Evolutionary conservation across 1,140 invertebrate species (phyloP), one percentile per base, ranked within the genome.

Genomic region (Eurosta solidaginis): DNA sequence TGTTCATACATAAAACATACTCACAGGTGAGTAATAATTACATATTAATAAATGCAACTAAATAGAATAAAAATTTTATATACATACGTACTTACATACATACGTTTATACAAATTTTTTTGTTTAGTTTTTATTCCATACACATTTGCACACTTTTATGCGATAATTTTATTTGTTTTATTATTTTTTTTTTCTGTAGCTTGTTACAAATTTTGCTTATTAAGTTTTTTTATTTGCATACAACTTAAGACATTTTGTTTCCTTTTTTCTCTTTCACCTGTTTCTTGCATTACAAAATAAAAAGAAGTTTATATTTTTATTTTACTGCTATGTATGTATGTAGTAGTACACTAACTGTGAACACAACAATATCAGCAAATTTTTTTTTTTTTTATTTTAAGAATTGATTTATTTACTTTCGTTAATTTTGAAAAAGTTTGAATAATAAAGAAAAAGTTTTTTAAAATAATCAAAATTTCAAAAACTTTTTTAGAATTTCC

Each of bases 21-120:
- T 68, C 59, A 68, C 59, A 68, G 59, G 17, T 42, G 59, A 68
- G 59, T 68, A 68, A 68, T 40, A 40, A 68, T 68, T 40, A 68
- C 59, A n/a, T n/a, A n/a, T n/a, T n/a, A n/a, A n/a, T n/a, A n/a
- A n/a, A n/a, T n/a, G n/a, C n/a, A n/a, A n/a, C n/a, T n/a, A n/a
- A n/a, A n/a, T 68, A 68, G 14, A 10, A 68, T 33, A 40, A 40
- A 10, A 36, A 27, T 68, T 68, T 68, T 68, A 68, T 20, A 68
- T 68, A 36, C 17, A 7, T n/a, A n/a, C n/a, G n/a, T n/a, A n/a
- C n/a, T n/a, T n/a, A n/a, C n/a, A n/a, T n/a, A n/a, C n/a, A n/a
- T n/a, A n/a, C n/a, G n/a, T n/a, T n/a, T n/a, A n/a, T n/a, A n/a
- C n/a, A n/a, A n/a, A n/a, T n/a, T 40, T 68, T 40, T 27, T 20